Evolutionary conservation across 2,113 vertebrate species (phyloP).

Genomic region (Planiliza haematocheilus): DNA sequence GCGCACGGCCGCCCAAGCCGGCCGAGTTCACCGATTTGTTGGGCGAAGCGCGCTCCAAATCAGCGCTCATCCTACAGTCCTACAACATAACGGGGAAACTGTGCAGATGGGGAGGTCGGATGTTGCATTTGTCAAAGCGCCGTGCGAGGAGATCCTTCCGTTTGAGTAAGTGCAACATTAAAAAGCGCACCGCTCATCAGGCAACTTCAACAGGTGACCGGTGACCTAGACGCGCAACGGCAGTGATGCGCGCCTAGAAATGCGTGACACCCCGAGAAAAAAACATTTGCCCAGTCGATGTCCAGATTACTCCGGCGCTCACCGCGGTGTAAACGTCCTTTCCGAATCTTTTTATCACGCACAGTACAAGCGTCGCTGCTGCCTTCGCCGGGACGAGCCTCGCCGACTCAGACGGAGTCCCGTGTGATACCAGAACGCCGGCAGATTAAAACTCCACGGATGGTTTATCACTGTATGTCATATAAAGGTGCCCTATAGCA

Average conservation of each 20-base stretch:
- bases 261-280: background rate
- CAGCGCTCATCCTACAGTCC: constrained; percentile 87
- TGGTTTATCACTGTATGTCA: background rate
- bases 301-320: background rate
- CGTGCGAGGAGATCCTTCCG: background rate
- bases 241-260: background rate
- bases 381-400: background rate
- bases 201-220: constrained; percentile 55
- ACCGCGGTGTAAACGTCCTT: background rate
- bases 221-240: constrained; percentile 15
- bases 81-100: constrained; percentile 60
- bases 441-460: background rate
- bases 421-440: too few species aligned
- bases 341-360: background rate
- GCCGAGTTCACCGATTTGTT: constrained; percentile 84
- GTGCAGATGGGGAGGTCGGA: constrained; percentile 12
- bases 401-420: background rate
- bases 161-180: background rate
- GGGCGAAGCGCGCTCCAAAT: constrained; percentile 86
- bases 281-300: background rate
- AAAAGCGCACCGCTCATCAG: background rate
- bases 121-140: background rate
- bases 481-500: background rate
- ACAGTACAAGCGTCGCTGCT: background rate
- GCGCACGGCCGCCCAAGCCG: constrained; percentile 83